Conservation (phyloP, 2,113 vertebrate species). For the Brachirus orientalis region DNA sequence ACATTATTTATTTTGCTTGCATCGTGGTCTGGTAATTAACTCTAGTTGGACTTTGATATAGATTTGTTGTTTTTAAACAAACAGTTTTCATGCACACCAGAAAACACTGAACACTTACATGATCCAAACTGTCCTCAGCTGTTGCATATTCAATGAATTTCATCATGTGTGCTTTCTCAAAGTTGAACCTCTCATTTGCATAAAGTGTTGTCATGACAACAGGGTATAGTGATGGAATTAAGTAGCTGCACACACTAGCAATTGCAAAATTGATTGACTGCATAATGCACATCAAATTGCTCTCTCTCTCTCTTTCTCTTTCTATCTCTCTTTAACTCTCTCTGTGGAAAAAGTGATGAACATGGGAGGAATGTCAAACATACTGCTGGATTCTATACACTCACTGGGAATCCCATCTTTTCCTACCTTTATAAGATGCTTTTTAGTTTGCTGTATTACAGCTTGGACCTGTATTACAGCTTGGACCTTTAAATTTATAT, state of each 20-base stretch:
- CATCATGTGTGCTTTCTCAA: conserved; percentile 15
- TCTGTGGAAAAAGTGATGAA: conserved; percentile 53
- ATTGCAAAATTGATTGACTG: conserved; percentile 59
- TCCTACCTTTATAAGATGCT: conserved; percentile 1
- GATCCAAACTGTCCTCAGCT: not conserved
- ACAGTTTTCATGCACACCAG: not conserved
- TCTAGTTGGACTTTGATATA: too few species aligned
- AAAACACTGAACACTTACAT: not conserved
- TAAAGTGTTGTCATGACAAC: conserved; percentile 69
- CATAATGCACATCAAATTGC: conserved; percentile 35
- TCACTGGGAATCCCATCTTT: conserved; percentile 19
- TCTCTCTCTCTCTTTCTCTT: conserved; percentile 8
- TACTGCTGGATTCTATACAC: conserved; percentile 13
- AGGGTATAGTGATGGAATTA: conserved; percentile 43
- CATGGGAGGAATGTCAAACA: conserved; percentile 22
- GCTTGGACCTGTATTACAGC: not conserved
- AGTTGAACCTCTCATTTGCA: conserved; percentile 25
- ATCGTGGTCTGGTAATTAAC: too few species aligned
- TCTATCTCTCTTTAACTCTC: too few species aligned
- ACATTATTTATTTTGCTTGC: too few species aligned
- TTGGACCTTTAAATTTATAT: not conserved
- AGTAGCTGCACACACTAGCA: conserved; percentile 44
- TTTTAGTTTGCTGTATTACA: conserved; percentile 10
- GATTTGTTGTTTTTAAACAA: not conserved
- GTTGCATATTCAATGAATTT: conserved; percentile 8